Base-by-base conservation (phyloP, 2,888 invertebrate species). In the Drosophila picticornis region DNA sequence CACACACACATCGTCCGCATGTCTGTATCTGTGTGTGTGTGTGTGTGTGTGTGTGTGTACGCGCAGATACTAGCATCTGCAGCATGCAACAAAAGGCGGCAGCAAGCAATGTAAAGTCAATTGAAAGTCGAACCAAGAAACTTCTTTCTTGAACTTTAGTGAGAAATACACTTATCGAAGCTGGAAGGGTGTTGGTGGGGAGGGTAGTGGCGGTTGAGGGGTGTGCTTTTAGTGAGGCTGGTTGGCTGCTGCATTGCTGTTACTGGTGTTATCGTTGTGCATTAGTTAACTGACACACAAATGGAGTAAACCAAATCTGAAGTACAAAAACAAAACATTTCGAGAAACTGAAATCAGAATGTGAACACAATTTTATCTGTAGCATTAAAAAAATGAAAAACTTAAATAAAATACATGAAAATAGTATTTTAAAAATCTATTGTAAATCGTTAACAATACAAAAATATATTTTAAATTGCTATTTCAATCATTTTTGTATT, bases 41-140 rank as follows among this genome's bases (percentile, higher is more conserved):
- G 11, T 32, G 6, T 36, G 38, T 38, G 40, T 53, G 22, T 73
- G 72, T 50, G 40, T 62, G 40, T 48, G 27, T 6, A 34, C 5
- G 32, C 4, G 19, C 13, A 56, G 27, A 50, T 60, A 60, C 66
- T 3, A 16, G 55, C 59, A 64, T 29, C 63, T 68, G 58, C 61
- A 60, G 61, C 72, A 46, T 66, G 61, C 66, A 73, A 59, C 67
- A 74, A 63, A 56, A 68, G 57, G 40, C 9, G 25, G 36, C 36
- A n/a, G 19, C 36, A 7, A 69, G 78, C 80, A 85, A 63, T 57
- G 73, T 62, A 84, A 88, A 84, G 84, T 84, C 86, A 84, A 88
- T 88, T 84, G 88, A 84, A 84, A 84, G 84, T 84, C 84, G 79
- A 72, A 71, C 79, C 40, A 29, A 61, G 67, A 48, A 78, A 74